phyloP scores from a whole-genome alignment of 2,888 invertebrate genomes.

The Mycalesis mineus region DNA sequence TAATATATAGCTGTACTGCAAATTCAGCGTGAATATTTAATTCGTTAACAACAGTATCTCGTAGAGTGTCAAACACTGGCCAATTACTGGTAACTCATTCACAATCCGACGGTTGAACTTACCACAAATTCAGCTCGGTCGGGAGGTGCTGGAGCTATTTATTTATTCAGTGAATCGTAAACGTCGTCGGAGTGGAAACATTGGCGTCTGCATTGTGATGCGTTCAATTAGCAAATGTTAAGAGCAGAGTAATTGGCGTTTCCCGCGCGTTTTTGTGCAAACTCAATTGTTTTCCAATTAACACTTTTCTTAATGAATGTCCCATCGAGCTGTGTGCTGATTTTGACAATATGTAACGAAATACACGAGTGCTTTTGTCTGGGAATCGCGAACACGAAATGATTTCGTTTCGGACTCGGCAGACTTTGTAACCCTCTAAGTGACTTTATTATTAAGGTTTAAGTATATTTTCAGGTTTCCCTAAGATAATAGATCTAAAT shows the following conservation, averaged over 20 bases:
- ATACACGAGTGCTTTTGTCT: not conserved
- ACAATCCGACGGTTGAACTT: conserved; percentile 1
- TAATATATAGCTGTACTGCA: no score
- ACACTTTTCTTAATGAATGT: conserved; percentile 30
- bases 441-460: no score
- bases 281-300: conserved; percentile 36
- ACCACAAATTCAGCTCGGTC: conserved; percentile 20
- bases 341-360: conserved; percentile 5
- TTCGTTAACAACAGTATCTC: not conserved
- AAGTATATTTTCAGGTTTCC: no score
- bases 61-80: not conserved
- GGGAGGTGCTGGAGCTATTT: conserved; percentile 50
- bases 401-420: no score
- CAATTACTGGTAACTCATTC: conserved; percentile 10
- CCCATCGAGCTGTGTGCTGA: conserved; percentile 17
- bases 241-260: conserved; percentile 39
- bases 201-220: conserved; percentile 62
- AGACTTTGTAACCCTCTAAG: no score
- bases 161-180: conserved; percentile 64
- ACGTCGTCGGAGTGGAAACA: conserved; percentile 55
- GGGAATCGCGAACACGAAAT: not conserved
- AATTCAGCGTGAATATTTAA: not conserved
- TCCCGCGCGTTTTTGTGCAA: conserved; percentile 32
- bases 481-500: no score
- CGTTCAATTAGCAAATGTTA: conserved; percentile 57